Percentiles rank a stretch among this genome's conserved stretches.
Conservation (phyloP, 2,888 invertebrate species). For the Beris morrisii region DNA sequence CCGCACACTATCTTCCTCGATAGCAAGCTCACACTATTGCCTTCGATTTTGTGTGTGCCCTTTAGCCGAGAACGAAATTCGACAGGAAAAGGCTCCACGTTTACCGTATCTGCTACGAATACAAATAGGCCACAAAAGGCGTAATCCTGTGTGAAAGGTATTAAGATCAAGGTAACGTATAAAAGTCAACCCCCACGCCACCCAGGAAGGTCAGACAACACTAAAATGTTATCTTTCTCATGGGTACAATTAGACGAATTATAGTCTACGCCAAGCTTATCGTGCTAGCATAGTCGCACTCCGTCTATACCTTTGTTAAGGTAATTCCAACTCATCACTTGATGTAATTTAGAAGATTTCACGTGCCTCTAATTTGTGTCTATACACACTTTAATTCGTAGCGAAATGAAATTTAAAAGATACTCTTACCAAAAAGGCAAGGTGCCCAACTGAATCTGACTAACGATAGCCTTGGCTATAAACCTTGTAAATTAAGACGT, state of each 20-base stretch:
- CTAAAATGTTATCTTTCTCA: conserved; percentile 17
- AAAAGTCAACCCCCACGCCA: background rate
- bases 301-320: too few species aligned
- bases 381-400: too few species aligned
- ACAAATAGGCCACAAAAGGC: conserved; percentile 9
- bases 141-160: conserved; percentile 1
- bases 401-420: too few species aligned
- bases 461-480: too few species aligned
- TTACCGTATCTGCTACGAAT: conserved; percentile 5
- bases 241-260: conserved; percentile 6
- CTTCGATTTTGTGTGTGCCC: background rate
- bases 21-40: background rate
- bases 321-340: too few species aligned
- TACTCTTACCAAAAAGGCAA: too few species aligned
- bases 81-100: conserved; percentile 10
- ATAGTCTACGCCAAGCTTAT: too few species aligned
- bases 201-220: conserved; percentile 12
- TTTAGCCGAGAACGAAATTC: background rate
- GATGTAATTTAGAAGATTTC: too few species aligned
- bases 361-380: too few species aligned
- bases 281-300: too few species aligned
- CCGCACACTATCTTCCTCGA: background rate
- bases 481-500: too few species aligned
- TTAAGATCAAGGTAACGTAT: background rate
- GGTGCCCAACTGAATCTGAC: too few species aligned